Evolutionary conservation across 2,888 invertebrate species (phyloP).

Genomic region (Podotricha telesiphe): DNA sequence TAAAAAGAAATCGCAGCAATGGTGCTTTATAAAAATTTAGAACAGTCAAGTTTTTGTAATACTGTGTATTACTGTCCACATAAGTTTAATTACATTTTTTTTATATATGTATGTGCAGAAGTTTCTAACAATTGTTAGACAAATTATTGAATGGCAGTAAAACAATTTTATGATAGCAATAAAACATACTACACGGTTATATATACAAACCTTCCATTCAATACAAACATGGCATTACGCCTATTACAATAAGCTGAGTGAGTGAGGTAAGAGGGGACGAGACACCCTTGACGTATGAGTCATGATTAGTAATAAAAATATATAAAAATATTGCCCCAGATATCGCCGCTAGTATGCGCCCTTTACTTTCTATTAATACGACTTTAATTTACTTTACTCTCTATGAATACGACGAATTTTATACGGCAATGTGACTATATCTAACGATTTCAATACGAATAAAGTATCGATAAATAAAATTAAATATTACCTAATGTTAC

Average conservation of each 20-base stretch:
- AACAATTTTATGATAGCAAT: slow-evolving; percentile 10
- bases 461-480: slow-evolving; percentile 12
- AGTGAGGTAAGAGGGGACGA: slow-evolving; percentile 11
- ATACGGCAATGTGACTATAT: not conserved
- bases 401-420: slow-evolving; percentile 1
- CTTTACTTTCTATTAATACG: slow-evolving; percentile 2
- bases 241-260: slow-evolving; percentile 10
- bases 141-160: slow-evolving; percentile 1
- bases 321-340: slow-evolving; percentile 29
- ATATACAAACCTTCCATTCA: too few species aligned
- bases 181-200: not conserved
- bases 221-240: not conserved
- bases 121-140: not conserved
- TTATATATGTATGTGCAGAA: not conserved
- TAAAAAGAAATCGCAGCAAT: slow-evolving; percentile 13
- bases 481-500: slow-evolving; percentile 26
- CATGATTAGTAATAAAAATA: slow-evolving; percentile 21
- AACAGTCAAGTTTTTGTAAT: slow-evolving; percentile 6
- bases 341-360: slow-evolving; percentile 9
- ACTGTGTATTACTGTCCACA: not conserved
- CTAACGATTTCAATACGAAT: slow-evolving; percentile 6
- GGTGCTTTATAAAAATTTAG: slow-evolving; percentile 8
- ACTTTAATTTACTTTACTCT: too few species aligned
- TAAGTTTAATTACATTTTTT: not conserved
- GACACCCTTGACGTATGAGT: not conserved